These are phyloP conservation scores for Cheumatopsyche charites DNA, from an alignment of 1,140 invertebrate species.

Conservation along the genomic window DNA sequence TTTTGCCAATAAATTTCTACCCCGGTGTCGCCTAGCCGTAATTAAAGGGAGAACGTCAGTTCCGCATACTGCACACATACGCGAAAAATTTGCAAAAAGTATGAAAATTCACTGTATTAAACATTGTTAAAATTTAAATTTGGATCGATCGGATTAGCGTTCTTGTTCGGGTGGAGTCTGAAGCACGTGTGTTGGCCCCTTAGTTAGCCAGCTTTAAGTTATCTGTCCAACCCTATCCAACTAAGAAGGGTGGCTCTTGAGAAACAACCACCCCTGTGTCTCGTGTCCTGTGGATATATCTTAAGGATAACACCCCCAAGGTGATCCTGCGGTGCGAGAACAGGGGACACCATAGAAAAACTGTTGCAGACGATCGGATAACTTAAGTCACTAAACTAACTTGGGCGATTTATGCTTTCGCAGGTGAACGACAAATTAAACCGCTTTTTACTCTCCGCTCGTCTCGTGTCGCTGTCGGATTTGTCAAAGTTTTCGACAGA, in stretches of 20 bases:
- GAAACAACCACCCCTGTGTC: conserved; percentile 25
- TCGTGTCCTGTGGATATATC: not conserved
- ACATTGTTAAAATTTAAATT: too few species aligned
- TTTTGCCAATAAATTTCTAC: conserved; percentile 44
- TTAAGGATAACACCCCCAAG: conserved; percentile 25
- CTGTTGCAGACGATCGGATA: not conserved
- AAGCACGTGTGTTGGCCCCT: conserved; percentile 44
- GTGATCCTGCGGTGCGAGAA: not conserved
- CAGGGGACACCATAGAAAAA: conserved; percentile 1
- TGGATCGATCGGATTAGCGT: too few species aligned
- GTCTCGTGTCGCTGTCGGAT: too few species aligned
- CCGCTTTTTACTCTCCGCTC: too few species aligned
- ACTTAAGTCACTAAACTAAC: not conserved
- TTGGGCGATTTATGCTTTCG: too few species aligned
- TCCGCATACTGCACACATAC: not conserved
- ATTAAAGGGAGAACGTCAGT: conserved; percentile 36
- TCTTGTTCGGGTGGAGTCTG: not conserved
- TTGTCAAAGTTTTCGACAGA: too few species aligned
- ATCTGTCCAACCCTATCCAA: conserved; percentile 35
- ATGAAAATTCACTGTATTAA: too few species aligned
- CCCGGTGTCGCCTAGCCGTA: conserved; percentile 40
- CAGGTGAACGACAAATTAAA: too few species aligned
- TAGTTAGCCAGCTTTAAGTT: conserved; percentile 48
- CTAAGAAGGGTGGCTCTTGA: conserved; percentile 32
- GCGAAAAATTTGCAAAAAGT: too few species aligned